These are phyloP conservation scores for Mya arenaria DNA, from an alignment of 1,140 invertebrate species.

Conservation along the genomic window DNA sequence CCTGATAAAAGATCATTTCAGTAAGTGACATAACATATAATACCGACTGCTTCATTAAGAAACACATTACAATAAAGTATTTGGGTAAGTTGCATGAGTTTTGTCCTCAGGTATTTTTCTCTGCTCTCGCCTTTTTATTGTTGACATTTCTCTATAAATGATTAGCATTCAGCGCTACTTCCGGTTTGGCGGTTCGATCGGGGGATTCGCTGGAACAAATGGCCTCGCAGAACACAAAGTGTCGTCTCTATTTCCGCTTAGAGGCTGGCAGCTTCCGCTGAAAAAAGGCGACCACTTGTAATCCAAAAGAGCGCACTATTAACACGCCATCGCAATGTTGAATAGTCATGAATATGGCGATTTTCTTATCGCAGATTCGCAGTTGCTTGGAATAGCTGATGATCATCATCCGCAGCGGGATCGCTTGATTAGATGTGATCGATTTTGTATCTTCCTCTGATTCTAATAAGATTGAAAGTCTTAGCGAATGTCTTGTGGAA, in stretches of 20 bases:
- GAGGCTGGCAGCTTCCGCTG: constrained; percentile 43
- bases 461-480: constrained; percentile 49
- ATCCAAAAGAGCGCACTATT: constrained; percentile 16
- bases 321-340: constrained; percentile 24
- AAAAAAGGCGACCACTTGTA: constrained; percentile 48
- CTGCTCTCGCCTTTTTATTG: no score
- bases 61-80: no score
- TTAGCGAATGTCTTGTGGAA: constrained; percentile 46
- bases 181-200: constrained; percentile 18
- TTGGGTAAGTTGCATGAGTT: no score
- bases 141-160: neutral
- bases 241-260: constrained; percentile 51
- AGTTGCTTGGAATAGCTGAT: constrained; percentile 21
- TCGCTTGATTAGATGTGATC: constrained; percentile 53
- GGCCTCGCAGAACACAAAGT: constrained; percentile 18
- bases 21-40: no score
- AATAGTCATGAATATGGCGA: constrained; percentile 7
- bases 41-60: no score
- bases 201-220: constrained; percentile 39
- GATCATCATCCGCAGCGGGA: constrained; percentile 43
- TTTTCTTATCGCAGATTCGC: constrained; percentile 44
- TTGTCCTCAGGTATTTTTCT: no score
- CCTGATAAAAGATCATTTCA: no score
- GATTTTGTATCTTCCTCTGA: constrained; percentile 53
- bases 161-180: constrained; percentile 6